Evolutionary conservation across 2,888 invertebrate genomes (phyloP).

Genomic region (Atherix ibis): DNA sequence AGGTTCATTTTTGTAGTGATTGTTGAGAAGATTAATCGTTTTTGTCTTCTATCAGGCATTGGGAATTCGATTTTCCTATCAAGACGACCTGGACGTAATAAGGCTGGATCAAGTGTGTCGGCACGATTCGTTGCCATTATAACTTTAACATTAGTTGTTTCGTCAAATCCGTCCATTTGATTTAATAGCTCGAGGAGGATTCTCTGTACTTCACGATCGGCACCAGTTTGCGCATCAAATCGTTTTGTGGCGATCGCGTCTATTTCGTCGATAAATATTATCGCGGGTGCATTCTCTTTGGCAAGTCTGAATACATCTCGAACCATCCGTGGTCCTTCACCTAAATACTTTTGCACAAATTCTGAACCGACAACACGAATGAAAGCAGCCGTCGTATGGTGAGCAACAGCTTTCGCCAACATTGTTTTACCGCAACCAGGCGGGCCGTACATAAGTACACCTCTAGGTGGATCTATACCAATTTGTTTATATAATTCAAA

Average conservation of each 20-base stretch:
- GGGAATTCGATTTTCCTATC: slow-evolving; percentile 99
- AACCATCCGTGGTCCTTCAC: slow-evolving; percentile 99
- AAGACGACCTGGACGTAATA: slow-evolving; percentile 56
- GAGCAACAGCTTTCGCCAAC: slow-evolving; percentile 97
- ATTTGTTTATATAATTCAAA: slow-evolving; percentile 97
- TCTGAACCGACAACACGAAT: slow-evolving; percentile 98
- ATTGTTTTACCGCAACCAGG: slow-evolving; percentile 99
- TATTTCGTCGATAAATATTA: slow-evolving; percentile 99
- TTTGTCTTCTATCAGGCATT: slow-evolving; percentile 72
- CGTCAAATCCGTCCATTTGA: slow-evolving; percentile 99
- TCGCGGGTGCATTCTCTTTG: slow-evolving; percentile 97
- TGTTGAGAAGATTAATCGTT: slow-evolving; percentile 94
- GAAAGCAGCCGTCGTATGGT: slow-evolving; percentile 97
- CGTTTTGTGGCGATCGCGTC: slow-evolving; percentile 99
- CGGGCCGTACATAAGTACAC: slow-evolving; percentile 98
- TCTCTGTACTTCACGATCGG: slow-evolving; percentile 95
- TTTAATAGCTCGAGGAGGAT: slow-evolving; percentile 92
- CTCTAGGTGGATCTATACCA: slow-evolving; percentile 96
- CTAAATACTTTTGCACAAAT: slow-evolving; percentile 98
- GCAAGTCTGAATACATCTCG: slow-evolving; percentile 97
- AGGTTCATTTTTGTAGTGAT: slow-evolving; percentile 95
- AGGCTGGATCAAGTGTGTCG: slow-evolving; percentile 92
- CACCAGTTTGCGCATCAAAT: slow-evolving; percentile 97
- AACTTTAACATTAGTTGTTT: slow-evolving; percentile 98
- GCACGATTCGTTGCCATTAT: slow-evolving; percentile 96